Evolutionary conservation across 2,113 vertebrate genomes (phyloP).

Genomic region (Osmerus mordax): DNA sequence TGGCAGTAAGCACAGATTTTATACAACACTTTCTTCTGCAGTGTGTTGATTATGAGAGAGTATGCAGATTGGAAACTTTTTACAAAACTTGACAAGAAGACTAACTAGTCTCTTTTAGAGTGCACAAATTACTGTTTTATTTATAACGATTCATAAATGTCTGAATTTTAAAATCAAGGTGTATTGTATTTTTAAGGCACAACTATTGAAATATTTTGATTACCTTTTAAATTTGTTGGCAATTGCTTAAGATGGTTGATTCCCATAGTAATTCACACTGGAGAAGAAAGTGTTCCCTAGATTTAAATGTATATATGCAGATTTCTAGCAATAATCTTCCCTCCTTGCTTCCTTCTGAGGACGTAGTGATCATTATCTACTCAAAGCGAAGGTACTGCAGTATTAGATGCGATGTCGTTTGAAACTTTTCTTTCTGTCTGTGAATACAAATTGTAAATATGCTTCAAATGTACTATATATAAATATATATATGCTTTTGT

Average conservation of each 20-base stretch:
- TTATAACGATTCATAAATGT: constrained; percentile 49
- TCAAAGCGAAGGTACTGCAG: constrained; percentile 84
- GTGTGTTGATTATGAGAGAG: constrained; percentile 13
- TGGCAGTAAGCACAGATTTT: constrained; percentile 66
- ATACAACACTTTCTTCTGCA: constrained; percentile 34
- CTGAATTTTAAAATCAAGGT: constrained; percentile 34
- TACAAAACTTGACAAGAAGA: not conserved
- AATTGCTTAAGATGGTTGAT: constrained; percentile 25
- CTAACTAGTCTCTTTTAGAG: constrained; percentile 15
- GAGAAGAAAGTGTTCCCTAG: constrained; percentile 35
- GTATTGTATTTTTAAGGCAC: constrained; percentile 43
- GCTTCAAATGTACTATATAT: constrained; percentile 91
- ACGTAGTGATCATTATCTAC: constrained; percentile 57
- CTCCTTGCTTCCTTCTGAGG: constrained; percentile 66
- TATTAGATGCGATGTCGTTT: constrained; percentile 75
- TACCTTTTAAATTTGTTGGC: constrained; percentile 60
- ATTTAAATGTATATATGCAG: constrained; percentile 60
- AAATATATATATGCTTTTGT: constrained; percentile 83
- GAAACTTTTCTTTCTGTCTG: constrained; percentile 61
- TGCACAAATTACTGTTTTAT: constrained; percentile 40
- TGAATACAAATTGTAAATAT: constrained; percentile 95
- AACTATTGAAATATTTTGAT: constrained; percentile 43
- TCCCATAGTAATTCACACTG: constrained; percentile 29
- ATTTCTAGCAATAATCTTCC: constrained; percentile 76
- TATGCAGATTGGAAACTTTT: constrained; percentile 4